Evolutionary conservation across 2,888 invertebrate species (phyloP).

Genomic region (Cephus nigrinus): DNA sequence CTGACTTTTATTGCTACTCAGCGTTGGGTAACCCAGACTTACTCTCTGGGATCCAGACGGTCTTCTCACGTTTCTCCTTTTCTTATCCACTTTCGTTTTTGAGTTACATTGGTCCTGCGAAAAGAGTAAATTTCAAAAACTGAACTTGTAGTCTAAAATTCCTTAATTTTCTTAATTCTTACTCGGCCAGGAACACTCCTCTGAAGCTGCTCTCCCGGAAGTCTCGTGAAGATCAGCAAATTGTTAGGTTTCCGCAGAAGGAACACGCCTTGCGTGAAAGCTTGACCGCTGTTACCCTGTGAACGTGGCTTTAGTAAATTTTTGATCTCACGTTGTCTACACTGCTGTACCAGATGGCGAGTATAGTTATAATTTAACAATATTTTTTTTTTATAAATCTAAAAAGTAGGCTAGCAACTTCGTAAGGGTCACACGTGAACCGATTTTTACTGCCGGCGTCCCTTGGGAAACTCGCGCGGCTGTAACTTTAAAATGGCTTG

Average conservation of each 20-base stretch:
- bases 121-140: background rate
- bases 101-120: background rate
- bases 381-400: background rate
- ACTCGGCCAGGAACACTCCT: background rate
- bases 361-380: background rate
- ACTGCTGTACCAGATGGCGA: background rate
- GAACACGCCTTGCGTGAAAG: background rate
- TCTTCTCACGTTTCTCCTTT: background rate
- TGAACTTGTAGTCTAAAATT: background rate
- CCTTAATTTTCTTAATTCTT: background rate
- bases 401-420: background rate
- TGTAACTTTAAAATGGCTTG: background rate
- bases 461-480: background rate
- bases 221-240: background rate
- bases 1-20: constrained; percentile 42
- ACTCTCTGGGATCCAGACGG: background rate
- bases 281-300: background rate
- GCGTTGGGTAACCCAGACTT: constrained; percentile 7
- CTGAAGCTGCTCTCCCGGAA: background rate
- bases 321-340: background rate
- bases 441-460: background rate
- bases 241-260: too few species aligned
- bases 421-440: background rate
- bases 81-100: background rate
- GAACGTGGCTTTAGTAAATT: background rate